A percentile compares a stretch with the other conserved stretches of the same genome.
Conservation (phyloP, 2,113 vertebrate genomes). For the Dasypus novemcinctus region DNA sequence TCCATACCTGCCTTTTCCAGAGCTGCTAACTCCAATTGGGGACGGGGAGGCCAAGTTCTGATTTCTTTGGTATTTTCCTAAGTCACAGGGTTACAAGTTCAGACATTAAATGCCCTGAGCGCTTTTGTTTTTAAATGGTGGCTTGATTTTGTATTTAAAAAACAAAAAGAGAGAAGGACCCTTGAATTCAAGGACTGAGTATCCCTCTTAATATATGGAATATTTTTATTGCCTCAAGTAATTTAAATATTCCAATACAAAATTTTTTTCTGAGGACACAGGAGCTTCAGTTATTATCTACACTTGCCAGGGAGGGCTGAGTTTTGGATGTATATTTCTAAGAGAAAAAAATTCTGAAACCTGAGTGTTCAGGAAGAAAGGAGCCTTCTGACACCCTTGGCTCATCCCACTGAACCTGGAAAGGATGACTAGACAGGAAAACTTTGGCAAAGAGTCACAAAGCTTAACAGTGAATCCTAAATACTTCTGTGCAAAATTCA, state of each 20-base stretch:
- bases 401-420: not conserved
- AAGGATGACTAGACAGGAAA: not conserved
- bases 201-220: not conserved
- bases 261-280: not conserved
- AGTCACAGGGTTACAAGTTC: not conserved
- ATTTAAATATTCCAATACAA: not conserved
- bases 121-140: not conserved
- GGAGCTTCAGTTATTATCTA: not conserved
- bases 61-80: not conserved
- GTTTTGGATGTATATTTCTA: not conserved
- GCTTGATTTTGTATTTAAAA: constrained; percentile 1
- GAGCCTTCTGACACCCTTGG: not conserved
- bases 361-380: not conserved
- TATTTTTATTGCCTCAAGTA: not conserved
- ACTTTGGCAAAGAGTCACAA: not conserved
- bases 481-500: not conserved
- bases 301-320: not conserved
- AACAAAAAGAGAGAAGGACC: not conserved
- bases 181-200: not conserved
- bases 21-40: not conserved
- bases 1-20: not conserved
- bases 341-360: not conserved
- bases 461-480: not conserved
- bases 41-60: not conserved
- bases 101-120: not conserved